Base-by-base conservation (phyloP, 2,888 invertebrate species). In the Aplocera efformata region DNA sequence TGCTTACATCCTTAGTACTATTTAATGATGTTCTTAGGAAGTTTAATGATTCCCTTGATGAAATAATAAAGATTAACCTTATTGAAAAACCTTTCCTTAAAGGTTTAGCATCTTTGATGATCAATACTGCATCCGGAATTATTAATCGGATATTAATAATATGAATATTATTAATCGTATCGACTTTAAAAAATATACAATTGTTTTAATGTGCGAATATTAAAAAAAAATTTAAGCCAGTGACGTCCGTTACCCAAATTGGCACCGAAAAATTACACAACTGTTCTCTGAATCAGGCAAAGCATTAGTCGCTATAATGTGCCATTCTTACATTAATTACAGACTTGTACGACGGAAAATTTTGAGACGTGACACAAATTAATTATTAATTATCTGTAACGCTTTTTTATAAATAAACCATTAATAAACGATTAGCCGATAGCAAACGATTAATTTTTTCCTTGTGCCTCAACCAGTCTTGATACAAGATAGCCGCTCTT, bases 21-120 rank as follows among this genome's bases (percentile, higher is more conserved):
- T 42, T 35, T 44, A 25, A 17, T n/a, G n/a, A n/a, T 27, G n/a
- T 37, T 40, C 21, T 37, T 42, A 38, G 44, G 48, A 34, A 32
- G 41, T 50, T 39, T 52, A 56, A 54, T 59, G 54, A 50, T 52
- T 56, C 50, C 50, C 55, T 45, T 35, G 38, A 32, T 37, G 26
- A 10, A 11, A 10, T 31, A 32, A 20, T 27, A 38, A n/a, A 27
- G 25, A 7, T 33, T n/a, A 32, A 39, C 32, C 24, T 28, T 31
- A 38, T 13, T 21, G 7, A 20, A 26, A n/a, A 11, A 23, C 24
- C 39, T 22, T 27, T 21, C 24, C 35, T 20, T 25, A 44, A 28
- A 35, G 25, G 44, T 39, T 44, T 3, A 17, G 13, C 13, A 17
- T 28, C 11, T 29, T 31, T 6, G 10, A n/a, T 10, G 9, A 10